Percentiles rank a stretch among this genome's conserved stretches.
Evolutionary conservation across 2,888 invertebrate species (phyloP).

Genomic region (Ophonus ardosiacus): DNA sequence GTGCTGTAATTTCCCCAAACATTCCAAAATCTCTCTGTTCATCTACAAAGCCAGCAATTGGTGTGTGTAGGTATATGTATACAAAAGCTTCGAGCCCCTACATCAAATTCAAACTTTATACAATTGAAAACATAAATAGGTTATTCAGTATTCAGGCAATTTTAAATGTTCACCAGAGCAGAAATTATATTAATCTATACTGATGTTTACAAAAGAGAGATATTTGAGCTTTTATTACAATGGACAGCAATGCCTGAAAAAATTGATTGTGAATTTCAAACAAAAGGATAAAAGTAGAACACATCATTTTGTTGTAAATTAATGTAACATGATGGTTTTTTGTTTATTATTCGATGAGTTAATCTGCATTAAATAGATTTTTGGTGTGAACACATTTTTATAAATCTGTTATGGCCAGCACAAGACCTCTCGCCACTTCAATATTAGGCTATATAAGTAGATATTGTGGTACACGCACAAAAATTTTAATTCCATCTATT

Average conservation of each 20-base stretch:
- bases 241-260: neutral
- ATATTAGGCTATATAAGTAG: too few relatives aligned
- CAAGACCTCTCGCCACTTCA: too few relatives aligned
- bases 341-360: too few relatives aligned
- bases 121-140: neutral
- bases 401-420: too few relatives aligned
- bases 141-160: neutral
- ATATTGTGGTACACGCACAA: too few relatives aligned
- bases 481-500: too few relatives aligned
- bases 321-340: too few relatives aligned
- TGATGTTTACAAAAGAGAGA: neutral
- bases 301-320: too few relatives aligned
- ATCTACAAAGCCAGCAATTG: neutral
- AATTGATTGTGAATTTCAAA: neutral
- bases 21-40: neutral
- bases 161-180: neutral
- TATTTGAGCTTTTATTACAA: neutral
- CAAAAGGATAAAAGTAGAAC: neutral
- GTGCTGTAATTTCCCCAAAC: neutral
- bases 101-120: neutral
- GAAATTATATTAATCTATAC: neutral
- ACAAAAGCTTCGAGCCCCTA: neutral
- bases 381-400: too few relatives aligned
- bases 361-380: too few relatives aligned
- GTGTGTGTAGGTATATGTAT: neutral